Conservation (phyloP, 1,140 invertebrate genomes). For the Chionoecetes opilio region DNA sequence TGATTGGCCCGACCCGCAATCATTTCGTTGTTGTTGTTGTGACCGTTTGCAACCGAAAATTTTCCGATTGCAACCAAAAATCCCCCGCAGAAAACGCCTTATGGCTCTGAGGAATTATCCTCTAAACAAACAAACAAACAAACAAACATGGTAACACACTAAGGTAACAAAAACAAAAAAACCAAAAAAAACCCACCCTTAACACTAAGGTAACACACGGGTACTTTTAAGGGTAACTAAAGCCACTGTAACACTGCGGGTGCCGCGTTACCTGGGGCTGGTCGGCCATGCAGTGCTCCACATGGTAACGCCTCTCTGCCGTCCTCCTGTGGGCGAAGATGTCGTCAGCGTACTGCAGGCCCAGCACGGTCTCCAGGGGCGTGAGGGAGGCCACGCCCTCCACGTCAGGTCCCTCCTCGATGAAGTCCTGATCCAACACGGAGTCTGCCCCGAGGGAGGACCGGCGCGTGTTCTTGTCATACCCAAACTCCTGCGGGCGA, state of each 20-base stretch:
- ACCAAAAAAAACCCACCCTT: too few species aligned
- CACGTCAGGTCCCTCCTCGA: slow-evolving; percentile 61
- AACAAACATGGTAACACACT: too few species aligned
- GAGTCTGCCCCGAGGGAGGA: slow-evolving; percentile 80
- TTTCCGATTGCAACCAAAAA: too few species aligned
- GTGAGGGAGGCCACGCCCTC: slow-evolving; percentile 21
- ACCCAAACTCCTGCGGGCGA: slow-evolving; percentile 31
- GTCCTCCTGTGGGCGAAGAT: slow-evolving; percentile 66
- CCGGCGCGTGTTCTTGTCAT: slow-evolving; percentile 66
- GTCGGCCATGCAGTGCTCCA: slow-evolving; percentile 65
- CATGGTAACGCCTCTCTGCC: slow-evolving; percentile 70
- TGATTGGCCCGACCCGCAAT: too few species aligned
- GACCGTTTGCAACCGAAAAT: too few species aligned
- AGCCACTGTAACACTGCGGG: not conserved
- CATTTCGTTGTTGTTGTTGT: too few species aligned
- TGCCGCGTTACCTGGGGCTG: slow-evolving; percentile 73
- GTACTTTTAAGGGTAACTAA: too few species aligned
- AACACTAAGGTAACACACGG: too few species aligned
- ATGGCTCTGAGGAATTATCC: too few species aligned
- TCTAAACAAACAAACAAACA: too few species aligned
- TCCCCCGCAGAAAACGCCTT: too few species aligned
- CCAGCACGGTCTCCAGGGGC: slow-evolving; percentile 67
- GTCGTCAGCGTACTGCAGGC: slow-evolving; percentile 79
- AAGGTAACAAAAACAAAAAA: too few species aligned
- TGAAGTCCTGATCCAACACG: slow-evolving; percentile 79